Percentiles rank a stretch among this genome's conserved stretches.
Evolutionary conservation across 2,888 invertebrate species (phyloP).

Genomic region (Stramonita haemastoma): DNA sequence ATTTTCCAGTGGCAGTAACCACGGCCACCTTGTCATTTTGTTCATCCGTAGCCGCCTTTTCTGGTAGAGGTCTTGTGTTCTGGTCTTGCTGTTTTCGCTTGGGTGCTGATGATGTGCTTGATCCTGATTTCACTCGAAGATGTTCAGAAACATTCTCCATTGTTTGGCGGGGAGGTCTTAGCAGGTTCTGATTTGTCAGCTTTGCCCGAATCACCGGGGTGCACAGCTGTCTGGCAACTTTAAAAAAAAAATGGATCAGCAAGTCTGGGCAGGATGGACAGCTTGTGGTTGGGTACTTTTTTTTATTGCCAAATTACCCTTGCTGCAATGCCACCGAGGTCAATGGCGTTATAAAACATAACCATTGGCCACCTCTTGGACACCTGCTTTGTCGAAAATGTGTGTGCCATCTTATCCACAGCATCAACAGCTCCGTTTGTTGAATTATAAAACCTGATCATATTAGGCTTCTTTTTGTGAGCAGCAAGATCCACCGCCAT

Average conservation of each 20-base stretch:
- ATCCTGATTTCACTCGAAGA: not conserved
- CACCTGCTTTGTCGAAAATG: not conserved
- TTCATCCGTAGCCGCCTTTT: too few relatives aligned
- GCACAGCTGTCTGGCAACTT: not conserved
- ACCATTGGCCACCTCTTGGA: slow-evolving; percentile 20
- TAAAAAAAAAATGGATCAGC: not conserved
- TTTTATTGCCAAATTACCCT: not conserved
- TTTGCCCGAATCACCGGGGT: not conserved
- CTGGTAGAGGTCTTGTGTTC: too few relatives aligned
- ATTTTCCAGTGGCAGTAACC: too few relatives aligned
- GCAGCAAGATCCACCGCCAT: not conserved
- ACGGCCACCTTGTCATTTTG: too few relatives aligned
- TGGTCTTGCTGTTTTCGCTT: too few relatives aligned
- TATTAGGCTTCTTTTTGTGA: not conserved
- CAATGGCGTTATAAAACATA: slow-evolving; percentile 1
- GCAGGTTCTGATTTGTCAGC: not conserved
- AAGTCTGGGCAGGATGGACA: not conserved
- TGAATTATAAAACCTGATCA: not conserved
- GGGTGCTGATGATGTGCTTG: too few relatives aligned
- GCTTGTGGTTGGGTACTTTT: slow-evolving; percentile 31
- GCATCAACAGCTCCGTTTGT: slow-evolving; percentile 20
- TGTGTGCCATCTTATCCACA: slow-evolving; percentile 14
- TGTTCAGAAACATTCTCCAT: not conserved
- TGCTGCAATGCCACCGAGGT: not conserved
- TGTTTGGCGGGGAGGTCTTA: not conserved